These are phyloP conservation scores for Epinephelus moara DNA, from an alignment of 2,113 vertebrate species.

Conservation along the genomic window DNA sequence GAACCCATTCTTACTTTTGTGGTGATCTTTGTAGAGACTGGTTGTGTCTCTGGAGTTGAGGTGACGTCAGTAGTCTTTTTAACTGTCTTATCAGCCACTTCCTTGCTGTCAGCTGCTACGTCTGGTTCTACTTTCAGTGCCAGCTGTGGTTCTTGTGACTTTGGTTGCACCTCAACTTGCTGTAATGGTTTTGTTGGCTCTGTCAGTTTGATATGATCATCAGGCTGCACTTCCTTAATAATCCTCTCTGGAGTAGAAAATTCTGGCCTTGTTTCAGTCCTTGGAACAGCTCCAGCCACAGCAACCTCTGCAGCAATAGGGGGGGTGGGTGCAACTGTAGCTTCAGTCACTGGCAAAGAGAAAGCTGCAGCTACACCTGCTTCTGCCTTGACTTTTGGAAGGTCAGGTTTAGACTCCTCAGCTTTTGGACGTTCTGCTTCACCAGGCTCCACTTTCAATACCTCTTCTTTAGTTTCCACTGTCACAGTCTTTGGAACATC, in stretches of 20 bases:
- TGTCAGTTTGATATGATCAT: slow-evolving; percentile 29
- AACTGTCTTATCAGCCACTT: slow-evolving; percentile 53
- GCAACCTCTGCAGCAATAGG: slow-evolving; percentile 37
- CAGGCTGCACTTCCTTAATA: slow-evolving; percentile 30
- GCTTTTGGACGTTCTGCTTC: slow-evolving; percentile 33
- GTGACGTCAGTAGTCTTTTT: slow-evolving; percentile 37
- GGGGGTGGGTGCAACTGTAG: slow-evolving; percentile 3
- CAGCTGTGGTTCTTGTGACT: slow-evolving; percentile 41
- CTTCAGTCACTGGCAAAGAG: slow-evolving; percentile 10
- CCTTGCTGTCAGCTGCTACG: slow-evolving; percentile 26
- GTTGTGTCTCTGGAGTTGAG: slow-evolving; percentile 33
- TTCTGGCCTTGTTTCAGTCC: slow-evolving; percentile 42
- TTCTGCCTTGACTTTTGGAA: slow-evolving; percentile 62
- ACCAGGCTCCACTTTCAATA: slow-evolving; percentile 18
- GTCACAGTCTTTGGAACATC: slow-evolving; percentile 16
- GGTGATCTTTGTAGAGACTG: slow-evolving; percentile 24
- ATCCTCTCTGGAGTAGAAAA: slow-evolving; percentile 51
- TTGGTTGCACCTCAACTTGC: slow-evolving; percentile 48
- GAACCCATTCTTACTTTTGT: slow-evolving; percentile 40
- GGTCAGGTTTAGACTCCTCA: slow-evolving; percentile 68
- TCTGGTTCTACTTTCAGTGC: slow-evolving; percentile 35
- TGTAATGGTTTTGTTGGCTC: slow-evolving; percentile 44
- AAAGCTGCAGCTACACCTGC: slow-evolving; percentile 8
- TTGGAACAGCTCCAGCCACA: slow-evolving; percentile 25
- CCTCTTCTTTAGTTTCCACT: slow-evolving; percentile 23